Evolutionary conservation across 37 sponge, comb jelly and placozoan species (phyloP).

Genomic region (Tethya wilhelma): DNA sequence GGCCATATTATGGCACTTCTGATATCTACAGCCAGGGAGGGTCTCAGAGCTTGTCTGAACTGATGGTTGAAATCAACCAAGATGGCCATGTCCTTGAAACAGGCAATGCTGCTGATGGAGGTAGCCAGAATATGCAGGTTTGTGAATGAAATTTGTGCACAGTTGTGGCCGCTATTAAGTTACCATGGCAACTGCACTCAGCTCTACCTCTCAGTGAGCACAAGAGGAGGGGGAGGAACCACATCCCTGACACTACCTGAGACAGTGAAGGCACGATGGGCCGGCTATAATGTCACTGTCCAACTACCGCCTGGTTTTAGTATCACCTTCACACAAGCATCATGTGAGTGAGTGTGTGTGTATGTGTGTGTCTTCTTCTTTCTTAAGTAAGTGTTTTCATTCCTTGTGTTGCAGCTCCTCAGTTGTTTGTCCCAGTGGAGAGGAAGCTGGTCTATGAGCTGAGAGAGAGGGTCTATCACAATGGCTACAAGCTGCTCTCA

Average conservation of each 20-base stretch:
- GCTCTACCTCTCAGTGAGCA: not conserved
- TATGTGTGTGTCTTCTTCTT: too few species aligned
- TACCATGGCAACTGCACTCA: too few species aligned
- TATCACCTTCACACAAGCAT: not conserved
- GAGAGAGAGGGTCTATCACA: slow-evolving; percentile 20
- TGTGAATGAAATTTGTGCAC: too few species aligned
- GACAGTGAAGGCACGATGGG: not conserved
- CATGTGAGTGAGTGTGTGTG: not conserved
- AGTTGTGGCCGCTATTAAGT: too few species aligned
- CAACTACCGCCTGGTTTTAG: not conserved
- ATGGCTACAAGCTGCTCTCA: not conserved
- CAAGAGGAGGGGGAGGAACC: not conserved
- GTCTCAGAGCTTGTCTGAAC: too few species aligned
- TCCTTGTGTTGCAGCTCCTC: slow-evolving; percentile 5
- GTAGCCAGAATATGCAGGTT: too few species aligned
- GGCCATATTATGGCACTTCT: not conserved
- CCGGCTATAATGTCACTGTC: not conserved
- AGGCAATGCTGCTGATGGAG: too few species aligned
- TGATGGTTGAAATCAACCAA: too few species aligned
- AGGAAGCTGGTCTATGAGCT: slow-evolving; percentile 19
- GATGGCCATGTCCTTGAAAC: too few species aligned
- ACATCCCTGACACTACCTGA: not conserved
- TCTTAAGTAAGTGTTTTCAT: not conserved
- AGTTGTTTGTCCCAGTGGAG: slow-evolving; percentile 4
- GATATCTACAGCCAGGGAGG: not conserved